A percentile compares a stretch with the other conserved stretches of the same genome.
phyloP scores from a whole-genome alignment of 2,113 vertebrate genomes.

The Euleptes europaea region DNA sequence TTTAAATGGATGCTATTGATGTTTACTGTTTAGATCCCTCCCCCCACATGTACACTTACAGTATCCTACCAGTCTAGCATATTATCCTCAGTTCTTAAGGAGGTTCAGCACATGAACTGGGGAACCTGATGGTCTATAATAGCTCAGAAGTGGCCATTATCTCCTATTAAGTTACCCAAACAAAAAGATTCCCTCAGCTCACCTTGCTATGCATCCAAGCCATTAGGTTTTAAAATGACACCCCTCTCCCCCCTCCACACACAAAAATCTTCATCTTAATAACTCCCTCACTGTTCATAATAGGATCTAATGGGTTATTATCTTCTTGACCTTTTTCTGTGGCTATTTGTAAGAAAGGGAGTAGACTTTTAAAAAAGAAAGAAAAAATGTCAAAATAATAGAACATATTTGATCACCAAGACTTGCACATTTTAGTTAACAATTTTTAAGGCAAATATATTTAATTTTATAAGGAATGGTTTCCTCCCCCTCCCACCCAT shows the following conservation, averaged over 20 bases:
- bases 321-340: conserved; percentile 21
- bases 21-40: neutral
- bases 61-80: neutral
- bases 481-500: neutral
- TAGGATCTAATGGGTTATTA: conserved; percentile 20
- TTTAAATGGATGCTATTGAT: neutral
- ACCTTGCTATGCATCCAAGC: conserved; percentile 41
- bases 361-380: neutral
- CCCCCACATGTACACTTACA: neutral
- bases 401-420: neutral
- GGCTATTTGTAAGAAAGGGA: conserved; percentile 4
- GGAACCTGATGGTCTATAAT: conserved; percentile 56
- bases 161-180: conserved; percentile 55
- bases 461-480: neutral
- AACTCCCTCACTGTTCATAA: conserved; percentile 39
- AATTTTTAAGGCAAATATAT: neutral
- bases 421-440: neutral
- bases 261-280: conserved; percentile 59
- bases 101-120: conserved; percentile 46
- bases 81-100: conserved; percentile 46
- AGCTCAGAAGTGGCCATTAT: conserved; percentile 62
- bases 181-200: conserved; percentile 52
- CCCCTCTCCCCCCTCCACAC: neutral
- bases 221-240: conserved; percentile 44
- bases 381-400: neutral